Percentiles rank a stretch among this genome's conserved stretches.
These are phyloP conservation scores for Phylloscopus collybita DNA, from an alignment of 2,797 vertebrate species.

Conservation along the genomic window DNA sequence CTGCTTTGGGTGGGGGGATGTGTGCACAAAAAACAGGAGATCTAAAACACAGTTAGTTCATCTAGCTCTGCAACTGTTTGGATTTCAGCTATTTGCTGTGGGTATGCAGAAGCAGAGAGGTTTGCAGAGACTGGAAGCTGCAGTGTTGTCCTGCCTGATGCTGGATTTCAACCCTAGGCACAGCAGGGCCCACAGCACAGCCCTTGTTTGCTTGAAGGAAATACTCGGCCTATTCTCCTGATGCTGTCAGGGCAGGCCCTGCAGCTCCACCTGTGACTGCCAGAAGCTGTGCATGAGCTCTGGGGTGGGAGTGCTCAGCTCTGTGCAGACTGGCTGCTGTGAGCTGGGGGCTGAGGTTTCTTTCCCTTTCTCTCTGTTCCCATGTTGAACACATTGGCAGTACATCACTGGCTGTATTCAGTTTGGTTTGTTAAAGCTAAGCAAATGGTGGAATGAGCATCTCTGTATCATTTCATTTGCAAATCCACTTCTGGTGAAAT, in stretches of 20 bases:
- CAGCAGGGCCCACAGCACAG: neutral
- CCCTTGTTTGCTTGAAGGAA: rapidly evolving
- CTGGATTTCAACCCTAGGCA: neutral
- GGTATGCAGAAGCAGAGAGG: neutral
- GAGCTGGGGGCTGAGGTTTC: neutral
- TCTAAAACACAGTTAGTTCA: neutral
- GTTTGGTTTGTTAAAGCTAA: neutral
- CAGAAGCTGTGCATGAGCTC: rapidly evolving
- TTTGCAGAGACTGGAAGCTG: neutral
- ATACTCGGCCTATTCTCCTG: neutral
- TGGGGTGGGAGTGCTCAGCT: neutral
- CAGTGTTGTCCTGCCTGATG: too few relatives aligned
- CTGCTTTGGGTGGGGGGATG: neutral
- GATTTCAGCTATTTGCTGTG: neutral
- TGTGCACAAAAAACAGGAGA: neutral
- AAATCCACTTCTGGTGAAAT: neutral
- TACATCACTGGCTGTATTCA: neutral
- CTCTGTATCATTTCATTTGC: neutral
- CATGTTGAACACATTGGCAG: neutral
- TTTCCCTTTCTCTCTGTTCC: neutral
- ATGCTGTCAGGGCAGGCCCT: neutral
- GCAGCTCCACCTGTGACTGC: rapidly evolving
- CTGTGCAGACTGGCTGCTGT: neutral
- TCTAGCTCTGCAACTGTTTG: neutral
- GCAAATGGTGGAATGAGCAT: neutral